phyloP scores from a whole-genome alignment of 2,888 invertebrate genomes.

The Caenorhabditis angaria region DNA sequence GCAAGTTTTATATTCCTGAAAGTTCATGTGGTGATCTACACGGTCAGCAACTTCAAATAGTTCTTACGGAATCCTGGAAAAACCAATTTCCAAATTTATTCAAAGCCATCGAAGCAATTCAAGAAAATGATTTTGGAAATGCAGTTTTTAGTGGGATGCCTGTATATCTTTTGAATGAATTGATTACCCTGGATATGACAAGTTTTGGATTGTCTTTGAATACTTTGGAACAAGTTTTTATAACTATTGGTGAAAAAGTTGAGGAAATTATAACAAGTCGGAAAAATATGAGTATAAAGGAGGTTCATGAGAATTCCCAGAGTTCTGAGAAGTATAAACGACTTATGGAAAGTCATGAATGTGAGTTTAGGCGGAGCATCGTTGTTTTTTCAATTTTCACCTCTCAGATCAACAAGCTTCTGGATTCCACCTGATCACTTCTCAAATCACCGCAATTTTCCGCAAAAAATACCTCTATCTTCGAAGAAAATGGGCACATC shows the following conservation, averaged over 20 bases:
- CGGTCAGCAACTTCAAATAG: slow-evolving; percentile 43
- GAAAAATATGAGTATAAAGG: slow-evolving; percentile 29
- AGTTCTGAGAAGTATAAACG: slow-evolving; percentile 35
- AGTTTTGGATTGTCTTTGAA: slow-evolving; percentile 64
- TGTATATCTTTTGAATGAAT: slow-evolving; percentile 15
- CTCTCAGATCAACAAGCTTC: slow-evolving; percentile 20
- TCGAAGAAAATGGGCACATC: slow-evolving; percentile 38
- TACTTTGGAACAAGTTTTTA: slow-evolving; percentile 60
- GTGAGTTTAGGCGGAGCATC: no score
- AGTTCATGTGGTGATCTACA: slow-evolving; percentile 34
- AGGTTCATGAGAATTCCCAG: slow-evolving; percentile 35
- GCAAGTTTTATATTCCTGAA: slow-evolving; percentile 23
- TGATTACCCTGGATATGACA: slow-evolving; percentile 21
- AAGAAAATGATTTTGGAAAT: slow-evolving; percentile 18
- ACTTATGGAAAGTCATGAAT: slow-evolving; percentile 42
- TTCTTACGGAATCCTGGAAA: slow-evolving; percentile 32
- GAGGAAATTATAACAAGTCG: slow-evolving; percentile 29
- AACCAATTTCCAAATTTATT: slow-evolving; percentile 22
- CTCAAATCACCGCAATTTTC: slow-evolving; percentile 38
- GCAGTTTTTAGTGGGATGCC: slow-evolving; percentile 4
- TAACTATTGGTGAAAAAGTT: slow-evolving; percentile 36
- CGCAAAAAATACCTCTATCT: slow-evolving; percentile 36
- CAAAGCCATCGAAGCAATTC: slow-evolving; percentile 31
- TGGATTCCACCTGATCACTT: slow-evolving; percentile 14
- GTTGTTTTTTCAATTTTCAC: no score